These are phyloP conservation scores for Epinephelus malabaricus DNA, from an alignment of 2,797 vertebrate species.

Conservation along the genomic window DNA sequence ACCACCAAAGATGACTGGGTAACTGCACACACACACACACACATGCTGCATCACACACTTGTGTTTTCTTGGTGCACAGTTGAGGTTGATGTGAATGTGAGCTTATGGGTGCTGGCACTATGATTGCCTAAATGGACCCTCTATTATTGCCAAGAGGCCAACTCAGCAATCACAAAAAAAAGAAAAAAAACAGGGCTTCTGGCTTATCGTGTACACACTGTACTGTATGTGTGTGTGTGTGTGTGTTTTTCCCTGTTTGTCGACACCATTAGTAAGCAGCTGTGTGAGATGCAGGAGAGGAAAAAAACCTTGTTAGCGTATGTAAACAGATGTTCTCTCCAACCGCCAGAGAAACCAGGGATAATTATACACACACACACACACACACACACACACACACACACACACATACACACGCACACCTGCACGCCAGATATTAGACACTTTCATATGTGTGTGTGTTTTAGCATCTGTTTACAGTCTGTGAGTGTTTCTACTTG, in stretches of 20 bases:
- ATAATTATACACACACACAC: constrained; percentile 70
- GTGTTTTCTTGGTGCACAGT: constrained; percentile 34
- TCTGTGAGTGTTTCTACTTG: constrained; percentile 67
- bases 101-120: constrained; percentile 70
- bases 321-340: constrained; percentile 84
- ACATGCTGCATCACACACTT: constrained; percentile 38
- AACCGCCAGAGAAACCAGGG: constrained; percentile 69
- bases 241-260: constrained; percentile 75
- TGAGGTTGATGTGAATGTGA: constrained; percentile 67
- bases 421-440: constrained; percentile 76
- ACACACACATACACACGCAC: constrained; percentile 23
- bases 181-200: constrained; percentile 15
- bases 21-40: constrained; percentile 56
- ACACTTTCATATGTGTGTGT: constrained; percentile 50
- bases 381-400: constrained; percentile 7
- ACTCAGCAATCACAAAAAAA: constrained; percentile 65
- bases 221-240: constrained; percentile 49
- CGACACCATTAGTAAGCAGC: constrained; percentile 81
- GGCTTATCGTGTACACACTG: constrained; percentile 40
- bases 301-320: constrained; percentile 78
- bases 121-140: constrained; percentile 78
- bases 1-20: constrained; percentile 99
- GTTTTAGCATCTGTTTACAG: constrained; percentile 79
- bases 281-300: constrained; percentile 76
- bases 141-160: constrained; percentile 75